Conservation (phyloP, 2,797 vertebrate species). For the Paratrypauchen microcephalus region DNA sequence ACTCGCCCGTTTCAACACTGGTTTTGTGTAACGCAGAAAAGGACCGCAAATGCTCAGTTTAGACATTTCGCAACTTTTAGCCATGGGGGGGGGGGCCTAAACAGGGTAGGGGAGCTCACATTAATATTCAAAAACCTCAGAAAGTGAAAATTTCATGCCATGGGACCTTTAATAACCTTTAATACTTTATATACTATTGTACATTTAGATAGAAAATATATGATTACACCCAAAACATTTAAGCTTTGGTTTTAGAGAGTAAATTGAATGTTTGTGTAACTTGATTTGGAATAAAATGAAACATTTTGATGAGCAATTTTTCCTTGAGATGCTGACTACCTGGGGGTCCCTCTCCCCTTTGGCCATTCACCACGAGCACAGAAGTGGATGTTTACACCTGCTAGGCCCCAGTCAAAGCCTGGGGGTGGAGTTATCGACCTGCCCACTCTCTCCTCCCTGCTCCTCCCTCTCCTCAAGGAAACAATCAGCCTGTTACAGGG, state of each 20-base stretch:
- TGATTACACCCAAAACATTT: not conserved
- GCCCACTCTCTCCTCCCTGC: conserved; percentile 74
- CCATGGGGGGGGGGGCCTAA: too few relatives aligned
- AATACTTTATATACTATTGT: not conserved
- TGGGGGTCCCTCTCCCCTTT: conserved; percentile 54
- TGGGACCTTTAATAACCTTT: not conserved
- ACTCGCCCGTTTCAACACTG: too few relatives aligned
- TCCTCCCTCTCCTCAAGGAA: conserved; percentile 76
- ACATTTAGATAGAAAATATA: not conserved
- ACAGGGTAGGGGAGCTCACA: too few relatives aligned
- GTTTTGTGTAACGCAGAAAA: too few relatives aligned
- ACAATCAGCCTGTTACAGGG: conserved; percentile 76
- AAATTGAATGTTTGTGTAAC: not conserved
- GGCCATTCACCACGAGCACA: conserved; percentile 65
- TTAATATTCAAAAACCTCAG: too few relatives aligned
- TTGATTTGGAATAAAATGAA: not conserved
- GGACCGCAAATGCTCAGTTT: too few relatives aligned
- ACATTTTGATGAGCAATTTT: not conserved
- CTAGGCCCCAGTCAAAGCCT: conserved; percentile 75
- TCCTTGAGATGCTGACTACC: conserved; percentile 64
- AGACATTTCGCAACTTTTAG: too few relatives aligned
- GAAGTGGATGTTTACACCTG: conserved; percentile 81
- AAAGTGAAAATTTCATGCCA: too few relatives aligned
- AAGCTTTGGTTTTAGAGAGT: too few relatives aligned
- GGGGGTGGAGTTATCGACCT: conserved; percentile 76